A percentile compares a stretch with the other conserved stretches of the same genome.
Conservation (phyloP, 2,113 vertebrate species). For the Tupaia chinensis region DNA sequence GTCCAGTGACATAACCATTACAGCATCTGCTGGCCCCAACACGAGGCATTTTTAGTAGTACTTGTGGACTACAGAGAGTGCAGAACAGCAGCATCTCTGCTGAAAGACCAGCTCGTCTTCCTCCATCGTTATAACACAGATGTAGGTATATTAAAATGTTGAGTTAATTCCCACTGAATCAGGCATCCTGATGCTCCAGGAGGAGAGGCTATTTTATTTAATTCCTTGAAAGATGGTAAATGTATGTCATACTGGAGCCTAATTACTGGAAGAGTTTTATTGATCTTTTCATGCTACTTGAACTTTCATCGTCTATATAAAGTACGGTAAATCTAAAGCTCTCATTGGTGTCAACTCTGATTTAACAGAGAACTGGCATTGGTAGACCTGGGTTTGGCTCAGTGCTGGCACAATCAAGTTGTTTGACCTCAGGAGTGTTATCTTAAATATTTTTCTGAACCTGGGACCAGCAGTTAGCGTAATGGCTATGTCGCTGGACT, state of each 20-base stretch:
- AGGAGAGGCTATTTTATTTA: not conserved
- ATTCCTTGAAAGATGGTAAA: not conserved
- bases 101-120: not conserved
- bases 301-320: not conserved
- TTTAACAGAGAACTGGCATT: not conserved
- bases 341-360: not conserved
- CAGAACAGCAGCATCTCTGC: not conserved
- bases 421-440: not conserved
- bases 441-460: not conserved
- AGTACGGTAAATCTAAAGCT: not conserved
- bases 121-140: not conserved
- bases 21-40: not conserved
- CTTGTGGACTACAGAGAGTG: not conserved
- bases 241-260: not conserved
- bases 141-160: not conserved
- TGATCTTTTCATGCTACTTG: constrained; percentile 14
- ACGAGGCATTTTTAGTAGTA: not conserved
- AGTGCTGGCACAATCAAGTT: not conserved
- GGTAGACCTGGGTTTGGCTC: not conserved
- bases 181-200: constrained; percentile 1
- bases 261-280: not conserved
- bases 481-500: no score
- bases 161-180: not conserved
- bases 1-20: no score
- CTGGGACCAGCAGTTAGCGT: no score